Conservation (phyloP, 2,888 invertebrate genomes). For the Capitulum mitella region DNA sequence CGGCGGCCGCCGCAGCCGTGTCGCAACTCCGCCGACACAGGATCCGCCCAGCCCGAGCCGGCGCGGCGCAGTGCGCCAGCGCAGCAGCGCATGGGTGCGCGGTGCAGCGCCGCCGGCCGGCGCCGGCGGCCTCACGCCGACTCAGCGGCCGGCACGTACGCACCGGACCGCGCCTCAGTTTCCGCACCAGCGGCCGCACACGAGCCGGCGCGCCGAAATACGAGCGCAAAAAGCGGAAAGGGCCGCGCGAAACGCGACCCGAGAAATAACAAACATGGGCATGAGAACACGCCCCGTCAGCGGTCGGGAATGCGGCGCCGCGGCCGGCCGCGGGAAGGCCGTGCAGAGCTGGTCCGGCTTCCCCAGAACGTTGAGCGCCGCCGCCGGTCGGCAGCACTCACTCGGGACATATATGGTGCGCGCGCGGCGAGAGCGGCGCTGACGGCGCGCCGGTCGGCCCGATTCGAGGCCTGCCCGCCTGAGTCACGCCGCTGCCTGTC, state of each 20-base stretch:
- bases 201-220: background rate
- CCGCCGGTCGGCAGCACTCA: no score
- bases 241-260: background rate
- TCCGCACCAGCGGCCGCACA: background rate
- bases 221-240: background rate
- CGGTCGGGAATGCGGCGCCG: background rate
- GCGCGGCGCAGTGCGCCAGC: background rate
- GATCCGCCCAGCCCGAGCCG: background rate
- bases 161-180: background rate
- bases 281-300: background rate
- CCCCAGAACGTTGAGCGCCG: no score
- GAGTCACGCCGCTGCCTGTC: background rate
- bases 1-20: no score
- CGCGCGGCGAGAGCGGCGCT: background rate
- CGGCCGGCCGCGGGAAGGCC: no score
- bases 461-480: background rate
- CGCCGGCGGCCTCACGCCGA: background rate
- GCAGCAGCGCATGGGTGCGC: background rate
- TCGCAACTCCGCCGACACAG: no score
- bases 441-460: background rate
- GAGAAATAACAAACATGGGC: background rate
- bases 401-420: background rate
- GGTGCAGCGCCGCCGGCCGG: background rate
- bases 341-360: no score
- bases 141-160: background rate